Evolutionary conservation across 2,888 invertebrate species (phyloP).

Genomic region (Acrobasis repandana): DNA sequence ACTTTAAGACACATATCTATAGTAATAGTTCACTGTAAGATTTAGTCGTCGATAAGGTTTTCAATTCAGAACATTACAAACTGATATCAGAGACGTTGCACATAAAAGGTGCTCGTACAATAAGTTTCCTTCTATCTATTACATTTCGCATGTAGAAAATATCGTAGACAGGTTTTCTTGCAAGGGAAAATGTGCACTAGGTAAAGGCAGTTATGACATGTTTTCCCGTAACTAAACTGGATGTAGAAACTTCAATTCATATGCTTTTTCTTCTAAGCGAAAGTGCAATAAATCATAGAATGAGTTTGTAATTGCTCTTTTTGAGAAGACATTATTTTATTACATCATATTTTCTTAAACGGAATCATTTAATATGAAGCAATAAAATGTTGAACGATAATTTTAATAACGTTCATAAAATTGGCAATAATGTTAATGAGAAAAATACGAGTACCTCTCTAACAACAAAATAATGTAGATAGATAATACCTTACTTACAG

Average conservation of each 20-base stretch:
- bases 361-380: too few species aligned
- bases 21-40: neutral
- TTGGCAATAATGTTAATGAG: too few species aligned
- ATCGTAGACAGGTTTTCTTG: neutral
- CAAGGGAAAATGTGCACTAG: constrained; percentile 8
- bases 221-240: constrained; percentile 25
- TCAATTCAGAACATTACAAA: constrained; percentile 8
- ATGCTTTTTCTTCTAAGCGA: constrained; percentile 32
- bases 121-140: constrained; percentile 16
- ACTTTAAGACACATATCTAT: neutral
- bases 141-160: constrained; percentile 14
- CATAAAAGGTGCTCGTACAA: constrained; percentile 10
- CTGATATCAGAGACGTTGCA: constrained; percentile 13
- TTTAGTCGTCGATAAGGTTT: constrained; percentile 7
- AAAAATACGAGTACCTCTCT: too few species aligned
- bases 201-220: neutral
- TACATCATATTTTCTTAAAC: neutral
- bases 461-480: too few species aligned
- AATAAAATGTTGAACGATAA: too few species aligned
- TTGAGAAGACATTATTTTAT: neutral
- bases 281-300: constrained; percentile 29
- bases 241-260: constrained; percentile 36
- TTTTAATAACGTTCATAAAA: too few species aligned
- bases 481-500: too few species aligned
- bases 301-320: constrained; percentile 17